Conservation (phyloP, 2,113 vertebrate species). For the Carollia perspicillata region DNA sequence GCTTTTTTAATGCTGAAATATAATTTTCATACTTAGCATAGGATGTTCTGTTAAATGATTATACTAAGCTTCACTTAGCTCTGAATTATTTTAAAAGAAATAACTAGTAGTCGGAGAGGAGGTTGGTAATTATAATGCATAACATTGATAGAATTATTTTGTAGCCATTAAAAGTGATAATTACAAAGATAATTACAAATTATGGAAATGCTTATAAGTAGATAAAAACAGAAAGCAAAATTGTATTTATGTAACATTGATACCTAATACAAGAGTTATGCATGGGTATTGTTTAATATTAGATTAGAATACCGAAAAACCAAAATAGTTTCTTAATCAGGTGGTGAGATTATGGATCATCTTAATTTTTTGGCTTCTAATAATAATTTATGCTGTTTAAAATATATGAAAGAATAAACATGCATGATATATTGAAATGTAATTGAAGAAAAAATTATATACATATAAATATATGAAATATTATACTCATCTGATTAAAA, state of each 20-base stretch:
- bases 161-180: background rate
- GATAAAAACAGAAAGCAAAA: background rate
- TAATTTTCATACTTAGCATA: background rate
- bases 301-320: background rate
- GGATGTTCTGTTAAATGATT: background rate
- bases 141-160: background rate
- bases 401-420: background rate
- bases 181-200: background rate
- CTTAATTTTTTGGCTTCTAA: background rate
- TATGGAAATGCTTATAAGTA: background rate
- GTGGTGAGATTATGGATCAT: background rate
- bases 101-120: background rate
- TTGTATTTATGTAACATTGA: background rate
- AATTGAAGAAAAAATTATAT: background rate
- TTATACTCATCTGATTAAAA: background rate
- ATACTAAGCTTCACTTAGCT: background rate
- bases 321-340: background rate
- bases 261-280: background rate
- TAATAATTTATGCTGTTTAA: background rate
- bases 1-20: background rate
- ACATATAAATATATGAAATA: background rate
- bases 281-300: background rate
- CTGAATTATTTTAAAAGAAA: slow-evolving; percentile 14
- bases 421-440: background rate
- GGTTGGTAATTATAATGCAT: background rate